A percentile compares a stretch with the other conserved stretches of the same genome.
Evolutionary conservation across 2,888 invertebrate species (phyloP).

Genomic region (Spilarctia lutea): DNA sequence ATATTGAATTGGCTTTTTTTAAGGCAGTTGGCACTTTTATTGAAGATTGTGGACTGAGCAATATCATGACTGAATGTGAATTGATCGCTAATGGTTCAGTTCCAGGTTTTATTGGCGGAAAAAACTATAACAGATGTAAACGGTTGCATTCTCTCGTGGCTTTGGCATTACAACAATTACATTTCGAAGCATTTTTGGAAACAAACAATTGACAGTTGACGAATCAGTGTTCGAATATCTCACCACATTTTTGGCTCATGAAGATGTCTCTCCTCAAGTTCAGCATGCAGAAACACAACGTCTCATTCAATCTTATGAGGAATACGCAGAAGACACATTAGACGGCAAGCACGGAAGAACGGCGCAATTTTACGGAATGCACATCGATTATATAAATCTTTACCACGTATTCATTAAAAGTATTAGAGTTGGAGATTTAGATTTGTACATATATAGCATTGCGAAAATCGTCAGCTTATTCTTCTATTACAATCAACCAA

Average conservation of each 20-base stretch:
- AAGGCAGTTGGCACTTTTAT: slow-evolving; percentile 45
- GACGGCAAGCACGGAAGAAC: slow-evolving; percentile 34
- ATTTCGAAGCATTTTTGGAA: slow-evolving; percentile 41
- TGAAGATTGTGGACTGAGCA: slow-evolving; percentile 50
- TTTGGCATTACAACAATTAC: slow-evolving; percentile 49
- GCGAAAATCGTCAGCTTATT: not conserved
- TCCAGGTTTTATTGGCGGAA: slow-evolving; percentile 47
- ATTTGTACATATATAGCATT: not conserved
- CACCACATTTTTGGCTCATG: not conserved
- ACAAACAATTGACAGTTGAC: slow-evolving; percentile 36
- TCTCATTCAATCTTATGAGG: not conserved
- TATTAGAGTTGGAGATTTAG: slow-evolving; percentile 30
- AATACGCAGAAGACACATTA: not conserved
- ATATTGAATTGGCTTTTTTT: slow-evolving; percentile 54
- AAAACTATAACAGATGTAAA: slow-evolving; percentile 54
- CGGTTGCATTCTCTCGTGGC: slow-evolving; percentile 22
- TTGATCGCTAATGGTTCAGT: slow-evolving; percentile 50
- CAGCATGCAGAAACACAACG: not conserved
- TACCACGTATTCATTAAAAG: slow-evolving; percentile 43
- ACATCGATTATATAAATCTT: slow-evolving; percentile 36
- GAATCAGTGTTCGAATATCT: not conserved
- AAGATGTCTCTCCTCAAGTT: not conserved
- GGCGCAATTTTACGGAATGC: slow-evolving; percentile 41
- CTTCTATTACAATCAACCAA: slow-evolving; percentile 45
- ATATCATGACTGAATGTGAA: slow-evolving; percentile 38